These are phyloP conservation scores for Atractosteus spatula DNA, from an alignment of 2,113 vertebrate species.

Conservation along the genomic window DNA sequence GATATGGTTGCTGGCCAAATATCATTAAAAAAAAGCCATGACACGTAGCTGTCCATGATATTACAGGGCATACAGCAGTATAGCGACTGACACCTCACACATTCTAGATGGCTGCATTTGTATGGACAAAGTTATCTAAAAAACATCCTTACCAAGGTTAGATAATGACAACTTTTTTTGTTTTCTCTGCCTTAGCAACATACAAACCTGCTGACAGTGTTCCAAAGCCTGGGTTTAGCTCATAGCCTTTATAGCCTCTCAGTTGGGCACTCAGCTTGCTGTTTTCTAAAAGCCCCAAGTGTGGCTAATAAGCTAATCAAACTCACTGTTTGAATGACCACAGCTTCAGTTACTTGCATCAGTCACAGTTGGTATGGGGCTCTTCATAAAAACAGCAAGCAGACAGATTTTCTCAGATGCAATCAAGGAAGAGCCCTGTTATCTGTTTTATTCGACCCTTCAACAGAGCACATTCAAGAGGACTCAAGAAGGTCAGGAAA, in stretches of 20 bases:
- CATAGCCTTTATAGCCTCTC: conserved; percentile 4
- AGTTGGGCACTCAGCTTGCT: neutral
- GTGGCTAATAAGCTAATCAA: conserved; percentile 48
- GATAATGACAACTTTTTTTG: too few species aligned
- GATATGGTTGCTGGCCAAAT: too few species aligned
- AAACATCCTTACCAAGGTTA: too few species aligned
- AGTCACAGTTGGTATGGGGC: conserved; percentile 24
- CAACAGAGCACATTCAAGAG: conserved; percentile 20
- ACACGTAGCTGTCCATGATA: too few species aligned
- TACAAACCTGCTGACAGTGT: neutral
- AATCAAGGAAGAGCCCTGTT: conserved; percentile 34
- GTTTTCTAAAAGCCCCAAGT: conserved; percentile 14
- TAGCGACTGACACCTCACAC: too few species aligned
- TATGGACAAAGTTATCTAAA: too few species aligned
- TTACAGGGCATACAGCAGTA: too few species aligned
- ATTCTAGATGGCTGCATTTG: too few species aligned
- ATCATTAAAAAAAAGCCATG: too few species aligned
- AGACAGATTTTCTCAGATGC: conserved; percentile 31
- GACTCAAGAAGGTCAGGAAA: neutral
- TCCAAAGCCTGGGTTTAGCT: neutral
- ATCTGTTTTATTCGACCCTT: conserved; percentile 24
- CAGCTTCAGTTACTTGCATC: conserved; percentile 11
- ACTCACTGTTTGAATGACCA: conserved; percentile 26
- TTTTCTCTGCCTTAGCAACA: neutral
- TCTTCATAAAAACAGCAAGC: neutral